Percentiles rank a stretch among this genome's conserved stretches.
These are phyloP conservation scores for Todiramphus chloris DNA, from an alignment of 2,113 vertebrate genomes.

Conservation along the genomic window DNA sequence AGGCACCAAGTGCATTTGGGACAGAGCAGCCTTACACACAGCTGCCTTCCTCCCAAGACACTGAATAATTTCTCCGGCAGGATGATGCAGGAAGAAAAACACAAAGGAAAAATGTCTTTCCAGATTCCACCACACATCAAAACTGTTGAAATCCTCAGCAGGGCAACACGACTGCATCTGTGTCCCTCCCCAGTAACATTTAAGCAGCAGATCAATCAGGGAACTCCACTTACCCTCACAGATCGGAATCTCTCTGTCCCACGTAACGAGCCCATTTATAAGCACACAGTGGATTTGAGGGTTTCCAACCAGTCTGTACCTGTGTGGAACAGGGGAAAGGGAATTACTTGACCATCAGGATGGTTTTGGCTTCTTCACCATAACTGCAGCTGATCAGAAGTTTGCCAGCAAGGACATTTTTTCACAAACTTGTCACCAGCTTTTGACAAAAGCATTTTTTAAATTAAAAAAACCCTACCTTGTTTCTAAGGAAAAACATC, in stretches of 20 bases:
- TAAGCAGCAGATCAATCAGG: rapidly evolving
- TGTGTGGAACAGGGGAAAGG: background rate
- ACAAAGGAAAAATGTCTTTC: background rate
- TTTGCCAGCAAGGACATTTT: background rate
- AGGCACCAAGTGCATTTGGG: rapidly evolving
- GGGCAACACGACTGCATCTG: rapidly evolving
- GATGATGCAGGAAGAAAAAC: background rate
- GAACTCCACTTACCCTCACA: slow-evolving; percentile 21
- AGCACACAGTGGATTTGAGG: background rate
- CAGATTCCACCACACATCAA: rapidly evolving
- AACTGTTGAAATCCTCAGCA: background rate
- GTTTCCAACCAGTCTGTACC: slow-evolving; percentile 32
- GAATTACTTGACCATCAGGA: background rate
- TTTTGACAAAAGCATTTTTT: background rate
- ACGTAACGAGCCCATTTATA: rapidly evolving
- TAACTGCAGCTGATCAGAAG: background rate
- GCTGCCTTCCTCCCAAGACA: background rate
- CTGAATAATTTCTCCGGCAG: background rate
- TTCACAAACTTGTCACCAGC: background rate
- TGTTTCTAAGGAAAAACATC: background rate
- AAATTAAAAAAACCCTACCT: background rate
- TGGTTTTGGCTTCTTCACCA: background rate
- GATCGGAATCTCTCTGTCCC: background rate
- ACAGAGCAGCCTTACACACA: background rate
- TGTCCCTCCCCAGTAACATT: background rate